Base-by-base conservation (phyloP, 2,888 invertebrate genomes). In the Ctenicera cuprea region DNA sequence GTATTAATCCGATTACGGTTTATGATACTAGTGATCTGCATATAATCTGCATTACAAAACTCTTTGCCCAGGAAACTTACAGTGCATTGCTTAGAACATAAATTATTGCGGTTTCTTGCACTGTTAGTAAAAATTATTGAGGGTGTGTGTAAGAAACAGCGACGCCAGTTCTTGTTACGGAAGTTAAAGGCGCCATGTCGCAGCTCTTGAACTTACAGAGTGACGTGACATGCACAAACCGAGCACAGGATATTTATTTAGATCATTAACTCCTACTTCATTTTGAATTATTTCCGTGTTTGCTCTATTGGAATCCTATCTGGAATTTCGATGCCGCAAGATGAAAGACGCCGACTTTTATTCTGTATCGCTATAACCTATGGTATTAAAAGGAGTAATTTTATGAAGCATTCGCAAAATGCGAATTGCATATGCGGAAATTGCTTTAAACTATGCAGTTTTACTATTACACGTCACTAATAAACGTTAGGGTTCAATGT, bases 131-230 rank as follows among this genome's bases (percentile, higher is more conserved):
- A 54, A 30, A 26, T 30, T 9, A 22, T 18, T 11, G 38, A 37
- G 59, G 59, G 59, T 38, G 59, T 59, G 59, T 38, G 11, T 41
- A 7, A 59, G 38, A 59, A 20, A 1, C 16, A n/a, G 12, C 9
- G 59, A 59, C 38, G 59, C 59, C 59, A 12, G 59, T 59, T 33
- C 12, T 48, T 11, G n/a, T 26, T 57, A 16, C 41, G 62, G 62
- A 62, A 62, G 62, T 45, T n/a, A 2, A 22, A 9, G 62, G 62
- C 62, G 62, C 62, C 62, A 62, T 30, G 59, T 37, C 45, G 45
- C 26, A 59, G 59, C n/a, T 57, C 59, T 59, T 59, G 59, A 59
- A 59, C 59, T 59, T 59, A 37, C 9, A 37, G 20, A 59, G 14
- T 37, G 57, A 57, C 38, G 38, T 59, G 59, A 59, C 59, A 38